Evolutionary conservation across 2,797 vertebrate genomes (phyloP), one percentile per base, ranked within the genome.

Genomic region (Tragopan temminckii): DNA sequence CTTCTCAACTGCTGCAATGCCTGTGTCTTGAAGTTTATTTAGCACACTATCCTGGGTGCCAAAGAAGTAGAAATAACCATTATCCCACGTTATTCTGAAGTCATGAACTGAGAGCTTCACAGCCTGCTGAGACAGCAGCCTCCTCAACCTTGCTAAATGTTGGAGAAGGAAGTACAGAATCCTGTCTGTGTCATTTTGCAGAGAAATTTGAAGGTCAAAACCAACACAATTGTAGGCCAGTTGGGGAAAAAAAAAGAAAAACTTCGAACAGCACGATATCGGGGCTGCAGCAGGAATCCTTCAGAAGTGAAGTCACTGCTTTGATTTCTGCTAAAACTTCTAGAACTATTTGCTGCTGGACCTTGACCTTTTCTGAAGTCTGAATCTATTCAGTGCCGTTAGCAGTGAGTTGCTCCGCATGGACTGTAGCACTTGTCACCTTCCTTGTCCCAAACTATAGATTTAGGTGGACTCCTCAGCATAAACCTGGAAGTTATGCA

Each of bases 101-200:
- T 13, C 45, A 45, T 64, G 62, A 94, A 90, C 94, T 35, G 64
- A 25, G 83, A 93, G 68, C 50, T 83, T 69, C 50, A 17, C 3
- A 40, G 74, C 71, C 80, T 90, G 92, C 94, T 91, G 91, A 96
- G 89, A 13, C 81, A 92, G 93, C 89, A 90, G 31, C 70, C 83
- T 90, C 48, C 55, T 83, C 90, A 83, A 70, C 85, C 87, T 89
- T 85, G 80, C 71, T 79, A 67, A 85, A 33, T 25, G 38, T 38
- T 71, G 74, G 42, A 84, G 83, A 52, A 72, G 75, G 52, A 85
- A 88, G 46, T 21, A 75, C 3, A 13, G 86, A 86, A 77, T 88
- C 67, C 53, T 84, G 3, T 80, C 82, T 63, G 38, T 92, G 80
- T 76, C 52, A 45, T 71, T 92, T 71, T 80, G 68, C 78, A 89